Evolutionary conservation across 2,113 vertebrate genomes (phyloP), one percentile per base, ranked within the genome.

Genomic region (Rhinopithecus roxellana): DNA sequence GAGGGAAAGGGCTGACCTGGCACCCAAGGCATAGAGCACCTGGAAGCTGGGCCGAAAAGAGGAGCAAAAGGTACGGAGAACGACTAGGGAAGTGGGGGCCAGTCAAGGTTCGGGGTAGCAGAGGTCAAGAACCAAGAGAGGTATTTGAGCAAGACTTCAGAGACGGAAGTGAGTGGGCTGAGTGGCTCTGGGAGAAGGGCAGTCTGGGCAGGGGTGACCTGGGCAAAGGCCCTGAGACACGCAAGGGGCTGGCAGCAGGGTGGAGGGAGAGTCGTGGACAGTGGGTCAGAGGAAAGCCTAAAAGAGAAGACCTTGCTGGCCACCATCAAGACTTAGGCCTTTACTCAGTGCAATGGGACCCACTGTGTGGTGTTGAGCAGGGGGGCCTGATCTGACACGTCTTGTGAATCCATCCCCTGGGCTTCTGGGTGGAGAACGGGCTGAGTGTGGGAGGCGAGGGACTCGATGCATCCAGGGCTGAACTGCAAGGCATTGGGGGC

Each of bases 401-500:
- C 30, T 5, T 30, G 2, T 48, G 0, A 18, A 2, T 2, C 17
- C 5, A 2, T 6, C 17, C 57, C 2, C 6, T 1, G 40, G 52
- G 25, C 64, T 8, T 57, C 80, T 3, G 25, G 57, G 32, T 3
- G 30, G 20, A 75, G 67, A 61, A 25, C n/a, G 0, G 38, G 59
- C 57, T 43, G 23, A 45, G 59, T 4, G 1, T 61, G 59, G 59
- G 25, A 61, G 59, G 59, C 9, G 1, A 61, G 59, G 59, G 59
- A 52, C 52, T 52, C 52, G 16, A 52, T 6, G 16, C 52, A 5
- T 52, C n/a, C 11, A 0, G 16, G 57, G 52, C 75, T 18, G 35
- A 35, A 4, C 4, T 18, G n/a, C 8, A 0, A 14, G 8, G 25
- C 4, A 13, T 18, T 5, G 4, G 45, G 45, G 48, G 6, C 1